phyloP scores from a whole-genome alignment of 2,888 invertebrate genomes.

The Apeira syringaria region DNA sequence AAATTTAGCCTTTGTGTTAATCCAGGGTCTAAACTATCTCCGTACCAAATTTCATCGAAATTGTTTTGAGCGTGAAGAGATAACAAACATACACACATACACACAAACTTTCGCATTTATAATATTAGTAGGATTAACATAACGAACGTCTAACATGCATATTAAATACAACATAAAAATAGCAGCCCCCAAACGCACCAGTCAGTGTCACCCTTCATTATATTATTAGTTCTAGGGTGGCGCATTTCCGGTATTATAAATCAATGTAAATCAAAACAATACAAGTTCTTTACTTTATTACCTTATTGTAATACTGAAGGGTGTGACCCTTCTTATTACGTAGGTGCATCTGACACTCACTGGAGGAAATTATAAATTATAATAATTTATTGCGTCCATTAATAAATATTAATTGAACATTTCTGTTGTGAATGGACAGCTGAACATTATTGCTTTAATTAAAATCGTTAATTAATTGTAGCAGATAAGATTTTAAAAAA shows the following conservation, averaged over 20 bases:
- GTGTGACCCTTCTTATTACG: constrained; percentile 17
- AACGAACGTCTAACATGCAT: too few relatives aligned
- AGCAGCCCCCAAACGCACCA: too few relatives aligned
- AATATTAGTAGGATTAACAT: too few relatives aligned
- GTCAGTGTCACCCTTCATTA: constrained; percentile 1
- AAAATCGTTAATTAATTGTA: constrained; percentile 7
- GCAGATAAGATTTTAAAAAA: background rate
- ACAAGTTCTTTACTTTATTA: constrained; percentile 6
- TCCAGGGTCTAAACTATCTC: too few relatives aligned
- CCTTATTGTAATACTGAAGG: constrained; percentile 10
- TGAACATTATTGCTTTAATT: constrained; percentile 20
- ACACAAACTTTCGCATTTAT: too few relatives aligned
- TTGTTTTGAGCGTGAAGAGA: too few relatives aligned
- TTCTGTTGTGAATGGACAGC: constrained; percentile 19
- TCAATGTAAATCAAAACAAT: constrained; percentile 4
- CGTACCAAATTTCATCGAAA: too few relatives aligned
- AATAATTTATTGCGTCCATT: constrained; percentile 24
- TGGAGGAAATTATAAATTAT: constrained; percentile 31
- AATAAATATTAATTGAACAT: constrained; percentile 27
- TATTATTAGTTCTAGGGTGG: background rate
- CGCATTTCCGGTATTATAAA: constrained; percentile 1
- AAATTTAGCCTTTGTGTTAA: too few relatives aligned
- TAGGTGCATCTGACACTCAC: constrained; percentile 8
- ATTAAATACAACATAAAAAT: too few relatives aligned
- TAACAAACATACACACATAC: too few relatives aligned